These are phyloP conservation scores for Drosophila kokeensis DNA, from an alignment of 2,888 invertebrate genomes.

Conservation along the genomic window DNA sequence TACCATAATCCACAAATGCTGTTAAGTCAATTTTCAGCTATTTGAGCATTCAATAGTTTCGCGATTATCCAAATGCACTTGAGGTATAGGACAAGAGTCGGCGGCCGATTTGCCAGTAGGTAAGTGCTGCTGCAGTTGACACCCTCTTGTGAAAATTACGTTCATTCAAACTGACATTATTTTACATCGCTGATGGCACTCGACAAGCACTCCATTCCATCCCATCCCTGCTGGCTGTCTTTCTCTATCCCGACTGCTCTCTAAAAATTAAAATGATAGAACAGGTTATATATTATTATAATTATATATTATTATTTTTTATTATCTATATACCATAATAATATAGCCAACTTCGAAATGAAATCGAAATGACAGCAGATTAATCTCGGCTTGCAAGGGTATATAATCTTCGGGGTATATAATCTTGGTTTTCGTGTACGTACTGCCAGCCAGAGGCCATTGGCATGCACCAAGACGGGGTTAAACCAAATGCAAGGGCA, in stretches of 20 bases:
- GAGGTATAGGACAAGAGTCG: constrained; percentile 25
- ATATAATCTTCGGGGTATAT: not conserved
- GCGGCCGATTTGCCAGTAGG: constrained; percentile 18
- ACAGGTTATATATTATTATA: not conserved
- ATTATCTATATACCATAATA: not conserved
- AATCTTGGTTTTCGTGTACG: not conserved
- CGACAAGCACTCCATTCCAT: constrained; percentile 14
- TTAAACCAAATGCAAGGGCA: constrained; percentile 3
- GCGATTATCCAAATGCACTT: constrained; percentile 41
- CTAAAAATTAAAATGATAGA: not conserved
- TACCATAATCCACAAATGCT: too few relatives aligned
- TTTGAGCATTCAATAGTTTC: constrained; percentile 39
- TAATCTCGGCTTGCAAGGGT: not conserved
- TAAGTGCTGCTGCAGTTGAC: constrained; percentile 55
- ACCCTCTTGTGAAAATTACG: constrained; percentile 61
- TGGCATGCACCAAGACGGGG: not conserved
- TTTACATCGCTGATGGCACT: constrained; percentile 36
- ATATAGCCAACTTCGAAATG: not conserved
- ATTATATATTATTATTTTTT: not conserved
- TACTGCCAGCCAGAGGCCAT: not conserved
- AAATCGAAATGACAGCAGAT: not conserved
- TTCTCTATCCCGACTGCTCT: not conserved
- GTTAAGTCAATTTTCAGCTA: not conserved
- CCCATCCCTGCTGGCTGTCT: not conserved
- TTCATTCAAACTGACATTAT: constrained; percentile 62